phyloP scores from a whole-genome alignment of 1,140 invertebrate genomes.

The Lethocerus indicus region DNA sequence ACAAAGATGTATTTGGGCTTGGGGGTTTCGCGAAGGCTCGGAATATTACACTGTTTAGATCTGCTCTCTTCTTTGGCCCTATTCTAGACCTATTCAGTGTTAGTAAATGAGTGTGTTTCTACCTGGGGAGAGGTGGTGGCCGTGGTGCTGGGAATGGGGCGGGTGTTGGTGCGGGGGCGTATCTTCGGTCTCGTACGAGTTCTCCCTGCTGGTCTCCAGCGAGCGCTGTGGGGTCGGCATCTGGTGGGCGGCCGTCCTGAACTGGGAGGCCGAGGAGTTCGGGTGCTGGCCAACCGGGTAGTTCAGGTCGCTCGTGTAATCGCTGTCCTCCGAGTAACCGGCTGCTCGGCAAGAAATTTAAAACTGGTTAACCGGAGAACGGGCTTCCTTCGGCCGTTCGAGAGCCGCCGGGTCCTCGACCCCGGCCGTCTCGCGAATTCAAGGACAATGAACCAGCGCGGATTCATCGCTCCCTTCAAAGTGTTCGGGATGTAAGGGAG shows the following conservation, averaged over 20 bases:
- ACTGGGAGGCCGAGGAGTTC: conserved; percentile 74
- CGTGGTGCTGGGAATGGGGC: conserved; percentile 21
- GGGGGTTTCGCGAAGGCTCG: too few species aligned
- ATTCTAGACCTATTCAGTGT: too few species aligned
- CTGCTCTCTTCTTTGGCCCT: too few species aligned
- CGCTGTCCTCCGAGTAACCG: conserved; percentile 89
- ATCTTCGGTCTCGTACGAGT: conserved; percentile 67
- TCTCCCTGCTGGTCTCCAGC: conserved; percentile 61
- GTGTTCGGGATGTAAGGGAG: too few species aligned
- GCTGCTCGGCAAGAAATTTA: conserved; percentile 33
- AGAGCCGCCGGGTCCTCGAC: too few species aligned
- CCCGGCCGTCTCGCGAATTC: too few species aligned
- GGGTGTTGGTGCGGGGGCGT: conserved; percentile 10
- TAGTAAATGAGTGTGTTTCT: neutral
- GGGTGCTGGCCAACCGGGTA: conserved; percentile 78
- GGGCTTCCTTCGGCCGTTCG: too few species aligned
- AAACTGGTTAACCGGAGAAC: too few species aligned
- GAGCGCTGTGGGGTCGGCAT: conserved; percentile 61
- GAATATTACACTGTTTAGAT: too few species aligned
- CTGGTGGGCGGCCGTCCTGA: conserved; percentile 54
- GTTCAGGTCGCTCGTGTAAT: conserved; percentile 93
- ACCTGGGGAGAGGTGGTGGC: conserved; percentile 16
- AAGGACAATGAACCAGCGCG: too few species aligned
- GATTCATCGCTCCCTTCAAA: too few species aligned
- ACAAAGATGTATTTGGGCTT: too few species aligned